Conservation (phyloP, 2,113 vertebrate genomes). For the Pelmatolapia mariae region DNA sequence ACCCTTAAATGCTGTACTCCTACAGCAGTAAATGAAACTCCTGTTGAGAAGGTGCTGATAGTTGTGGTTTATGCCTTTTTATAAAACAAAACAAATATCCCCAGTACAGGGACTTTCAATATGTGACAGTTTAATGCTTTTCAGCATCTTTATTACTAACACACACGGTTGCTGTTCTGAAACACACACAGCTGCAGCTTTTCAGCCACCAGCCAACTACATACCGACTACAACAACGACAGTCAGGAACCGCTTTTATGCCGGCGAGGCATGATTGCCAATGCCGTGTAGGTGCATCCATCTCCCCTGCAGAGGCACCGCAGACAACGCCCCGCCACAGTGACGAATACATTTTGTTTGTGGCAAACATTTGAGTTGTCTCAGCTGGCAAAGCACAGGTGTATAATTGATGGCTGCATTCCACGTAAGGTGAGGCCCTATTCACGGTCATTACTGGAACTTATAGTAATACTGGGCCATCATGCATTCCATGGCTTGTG, state of each 20-base stretch:
- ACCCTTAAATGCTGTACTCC: not conserved
- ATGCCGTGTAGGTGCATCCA: not conserved
- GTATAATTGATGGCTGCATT: not conserved
- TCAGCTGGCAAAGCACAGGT: not conserved
- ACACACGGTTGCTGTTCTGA: not conserved
- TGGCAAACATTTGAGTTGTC: not conserved
- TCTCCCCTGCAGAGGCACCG: not conserved
- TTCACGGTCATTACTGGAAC: not conserved
- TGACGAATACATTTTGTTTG: not conserved
- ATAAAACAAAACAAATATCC: not conserved
- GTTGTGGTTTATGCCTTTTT: not conserved
- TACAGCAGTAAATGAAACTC: not conserved
- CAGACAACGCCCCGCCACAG: rapidly evolving
- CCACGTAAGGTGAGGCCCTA: not conserved
- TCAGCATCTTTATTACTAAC: not conserved
- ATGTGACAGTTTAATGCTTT: not conserved
- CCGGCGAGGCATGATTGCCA: not conserved
- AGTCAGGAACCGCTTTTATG: not conserved
- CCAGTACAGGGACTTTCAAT: rapidly evolving
- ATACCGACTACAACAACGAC: not conserved
- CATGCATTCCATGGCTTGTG: not conserved
- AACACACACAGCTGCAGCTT: not conserved
- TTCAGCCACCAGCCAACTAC: not conserved
- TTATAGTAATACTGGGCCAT: not conserved
- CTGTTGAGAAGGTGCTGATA: not conserved